Evolutionary conservation across 2,888 invertebrate species (phyloP), one percentile per base, ranked within the genome.

Genomic region (Callosobruchus maculatus): DNA sequence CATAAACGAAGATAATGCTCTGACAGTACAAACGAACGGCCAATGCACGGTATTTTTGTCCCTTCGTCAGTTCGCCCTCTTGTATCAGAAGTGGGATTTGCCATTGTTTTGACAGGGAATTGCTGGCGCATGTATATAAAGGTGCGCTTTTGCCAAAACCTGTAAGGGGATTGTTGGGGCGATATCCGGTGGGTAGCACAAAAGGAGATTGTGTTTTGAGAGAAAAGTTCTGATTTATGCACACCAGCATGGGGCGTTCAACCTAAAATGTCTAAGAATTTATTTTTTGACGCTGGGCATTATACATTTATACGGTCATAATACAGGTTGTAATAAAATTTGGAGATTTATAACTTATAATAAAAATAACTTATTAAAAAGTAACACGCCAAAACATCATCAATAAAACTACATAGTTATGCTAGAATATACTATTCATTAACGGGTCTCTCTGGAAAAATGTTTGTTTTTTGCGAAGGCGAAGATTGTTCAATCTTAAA

Each of bases 1-100:
- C 76, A 77, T 77, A 77, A 77, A 75, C 74, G 74, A 71, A 71
- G 75, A 77, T 74, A 76, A 75, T 73, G 71, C 75, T 72, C 74
- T 69, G 72, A 70, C 73, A 70, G 18, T 49, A 49, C 49, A 49
- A 26, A 26, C 26, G 13, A 49, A 49, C 49, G 49, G 18, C 49
- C 49, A 13, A 1, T 18, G 49, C 49, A 49, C 13, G 49, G 49
- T 49, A 49, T 49, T 49, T 49, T 49, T 26, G 26, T 26, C 2
- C 26, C 26, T 7, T 7, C 13, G 1, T 49, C 49, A 5, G 9
- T 49, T 49, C 18, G 49, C 13, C 49, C 49, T 49, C 49, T 49
- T 49, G 3, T 49, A 49, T 49, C 49, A 49, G 49, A 49, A 49
- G 49, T 49, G 49, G 49, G 49, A 49, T 49, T 49, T 49, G 49